Evolutionary conservation across 2,797 vertebrate species (phyloP).

Genomic region (Tadarida brasiliensis): DNA sequence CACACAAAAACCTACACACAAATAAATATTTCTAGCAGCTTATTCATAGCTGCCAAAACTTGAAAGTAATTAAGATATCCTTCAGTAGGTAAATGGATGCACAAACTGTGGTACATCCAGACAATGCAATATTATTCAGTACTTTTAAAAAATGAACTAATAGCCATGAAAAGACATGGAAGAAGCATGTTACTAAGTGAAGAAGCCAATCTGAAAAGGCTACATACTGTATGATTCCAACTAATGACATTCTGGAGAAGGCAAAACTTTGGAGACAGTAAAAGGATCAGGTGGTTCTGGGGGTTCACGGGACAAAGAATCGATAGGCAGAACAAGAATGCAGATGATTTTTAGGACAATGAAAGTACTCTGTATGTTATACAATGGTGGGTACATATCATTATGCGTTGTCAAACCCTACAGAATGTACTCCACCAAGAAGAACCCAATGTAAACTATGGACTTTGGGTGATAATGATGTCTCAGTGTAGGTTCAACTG

Average conservation of each 20-base stretch:
- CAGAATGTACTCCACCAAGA: neutral
- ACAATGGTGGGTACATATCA: neutral
- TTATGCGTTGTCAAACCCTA: neutral
- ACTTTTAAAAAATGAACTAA: neutral
- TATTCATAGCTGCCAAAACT: neutral
- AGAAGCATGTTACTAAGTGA: neutral
- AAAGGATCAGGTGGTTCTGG: neutral
- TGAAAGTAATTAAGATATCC: constrained; percentile 20
- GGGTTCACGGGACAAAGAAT: neutral
- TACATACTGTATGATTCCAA: neutral
- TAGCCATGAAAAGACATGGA: neutral
- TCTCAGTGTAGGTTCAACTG: neutral
- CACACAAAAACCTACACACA: constrained; percentile 20
- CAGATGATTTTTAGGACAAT: neutral
- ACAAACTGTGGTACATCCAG: neutral
- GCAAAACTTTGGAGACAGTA: neutral
- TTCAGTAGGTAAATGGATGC: neutral
- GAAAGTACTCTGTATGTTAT: neutral
- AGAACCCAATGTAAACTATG: neutral
- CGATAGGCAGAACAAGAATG: neutral
- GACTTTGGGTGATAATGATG: neutral
- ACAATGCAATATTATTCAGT: neutral
- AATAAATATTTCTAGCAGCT: constrained; percentile 34
- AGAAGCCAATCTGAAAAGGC: neutral
- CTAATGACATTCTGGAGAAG: neutral